Percentiles rank a stretch among this genome's conserved stretches.
Evolutionary conservation across 2,888 invertebrate species (phyloP).

Genomic region (Noctua janthe): DNA sequence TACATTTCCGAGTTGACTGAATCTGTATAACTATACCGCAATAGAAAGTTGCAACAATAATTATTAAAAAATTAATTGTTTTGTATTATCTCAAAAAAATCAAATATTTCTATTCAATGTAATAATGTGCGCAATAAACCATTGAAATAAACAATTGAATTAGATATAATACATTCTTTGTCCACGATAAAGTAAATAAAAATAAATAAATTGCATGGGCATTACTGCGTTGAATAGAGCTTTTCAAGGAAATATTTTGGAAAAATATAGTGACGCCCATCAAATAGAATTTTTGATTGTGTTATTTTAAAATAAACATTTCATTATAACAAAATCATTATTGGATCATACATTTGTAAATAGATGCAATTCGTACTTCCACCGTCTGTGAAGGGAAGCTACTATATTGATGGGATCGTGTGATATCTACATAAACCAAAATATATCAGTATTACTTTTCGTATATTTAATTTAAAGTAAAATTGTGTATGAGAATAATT

Average conservation of each 20-base stretch:
- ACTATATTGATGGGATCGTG: conserved; percentile 75
- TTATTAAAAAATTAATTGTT: conserved; percentile 61
- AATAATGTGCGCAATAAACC: conserved; percentile 71
- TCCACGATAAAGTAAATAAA: conserved; percentile 72
- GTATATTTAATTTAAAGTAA: conserved; percentile 60
- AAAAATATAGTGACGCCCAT: conserved; percentile 66
- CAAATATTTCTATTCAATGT: conserved; percentile 76
- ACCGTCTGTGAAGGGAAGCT: conserved; percentile 72
- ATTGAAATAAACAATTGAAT: conserved; percentile 64
- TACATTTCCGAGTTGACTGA: conserved; percentile 87
- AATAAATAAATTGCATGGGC: conserved; percentile 65
- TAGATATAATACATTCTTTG: conserved; percentile 76
- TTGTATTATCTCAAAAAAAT: conserved; percentile 51
- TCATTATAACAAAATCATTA: conserved; percentile 74
- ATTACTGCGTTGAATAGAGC: conserved; percentile 81
- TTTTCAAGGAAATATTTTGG: conserved; percentile 64
- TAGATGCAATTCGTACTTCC: conserved; percentile 77
- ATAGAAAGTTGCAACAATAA: conserved; percentile 73
- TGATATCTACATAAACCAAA: conserved; percentile 81
- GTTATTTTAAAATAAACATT: conserved; percentile 53
- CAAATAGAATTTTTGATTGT: conserved; percentile 66
- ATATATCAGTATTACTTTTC: conserved; percentile 80
- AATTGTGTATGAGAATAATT: conserved; percentile 67
- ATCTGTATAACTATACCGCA: conserved; percentile 82
- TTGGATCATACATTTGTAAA: conserved; percentile 81